A percentile compares a stretch with the other conserved stretches of the same genome.
phyloP scores from a whole-genome alignment of 2,888 invertebrate species.

The Sinohyriopsis cumingii region DNA sequence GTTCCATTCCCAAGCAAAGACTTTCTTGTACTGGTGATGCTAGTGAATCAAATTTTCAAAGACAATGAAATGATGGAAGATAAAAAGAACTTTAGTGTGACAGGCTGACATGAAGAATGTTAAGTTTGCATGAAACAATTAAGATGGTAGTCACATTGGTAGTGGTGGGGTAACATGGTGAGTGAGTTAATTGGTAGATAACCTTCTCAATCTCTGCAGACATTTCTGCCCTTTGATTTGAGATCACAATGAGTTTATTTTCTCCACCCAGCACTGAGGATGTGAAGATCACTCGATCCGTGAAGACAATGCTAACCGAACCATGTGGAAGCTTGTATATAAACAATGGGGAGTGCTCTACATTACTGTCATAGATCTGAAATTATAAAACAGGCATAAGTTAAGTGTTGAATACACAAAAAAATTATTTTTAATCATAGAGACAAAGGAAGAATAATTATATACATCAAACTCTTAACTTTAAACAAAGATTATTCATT shows the following conservation, averaged over 20 bases:
- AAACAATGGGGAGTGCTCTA: slow-evolving; percentile 80
- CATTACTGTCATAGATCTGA: slow-evolving; percentile 80
- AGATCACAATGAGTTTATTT: slow-evolving; percentile 74
- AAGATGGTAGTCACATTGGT: no score
- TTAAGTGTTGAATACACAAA: neutral
- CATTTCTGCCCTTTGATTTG: slow-evolving; percentile 76
- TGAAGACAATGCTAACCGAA: slow-evolving; percentile 78
- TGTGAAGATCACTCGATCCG: slow-evolving; percentile 81
- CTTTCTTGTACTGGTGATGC: no score
- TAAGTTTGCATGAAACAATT: no score
- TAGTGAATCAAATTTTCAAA: no score
- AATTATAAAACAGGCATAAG: slow-evolving; percentile 43
- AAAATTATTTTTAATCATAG: slow-evolving; percentile 9
- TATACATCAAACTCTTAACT: no score
- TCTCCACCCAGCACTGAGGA: slow-evolving; percentile 65
- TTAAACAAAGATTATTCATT: no score
- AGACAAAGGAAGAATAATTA: slow-evolving; percentile 9
- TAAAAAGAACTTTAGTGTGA: no score
- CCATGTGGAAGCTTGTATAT: slow-evolving; percentile 81
- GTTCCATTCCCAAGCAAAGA: no score
- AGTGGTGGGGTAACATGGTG: no score
- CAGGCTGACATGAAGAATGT: no score
- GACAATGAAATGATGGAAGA: no score
- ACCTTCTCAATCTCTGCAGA: slow-evolving; percentile 51
- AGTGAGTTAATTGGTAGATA: no score